Base-by-base conservation (phyloP, 2,888 invertebrate species). In the Hoplodrina blanda region DNA sequence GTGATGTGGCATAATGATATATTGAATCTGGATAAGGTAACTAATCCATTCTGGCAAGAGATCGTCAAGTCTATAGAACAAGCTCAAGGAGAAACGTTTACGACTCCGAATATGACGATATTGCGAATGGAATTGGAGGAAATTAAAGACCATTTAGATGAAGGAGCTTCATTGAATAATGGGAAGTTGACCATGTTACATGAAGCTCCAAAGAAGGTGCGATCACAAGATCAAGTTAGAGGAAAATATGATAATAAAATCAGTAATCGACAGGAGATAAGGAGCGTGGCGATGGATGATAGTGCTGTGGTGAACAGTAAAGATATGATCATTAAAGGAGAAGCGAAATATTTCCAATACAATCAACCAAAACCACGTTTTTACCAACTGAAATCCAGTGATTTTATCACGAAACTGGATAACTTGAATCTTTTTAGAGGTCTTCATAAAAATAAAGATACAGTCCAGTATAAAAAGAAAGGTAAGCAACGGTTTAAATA, bases 1-100 rank as follows among this genome's bases (percentile, higher is more conserved):
- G 57, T 91, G 4, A 83, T 88, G 73, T 91, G 91, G 91, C 85
- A 92, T 74, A 83, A 85, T 33, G 91, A 92, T 78, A 84, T 91
- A 55, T 63, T 92, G 11, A 83, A 88, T 20, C 59, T 83, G 4
- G 87, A 90, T 10, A 80, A 53, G 56, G 72, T 87, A 0, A 70
- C 85, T 0, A 81, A 62, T 25, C 61, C 85, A 0, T 11, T 66
- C 10, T 89, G 88, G 87, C 69, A 69, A 15, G 80, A 83, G 4
- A 78, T 88, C 20, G 52, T 88, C 1, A 83, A 83, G 4, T 66
- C 61, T 20, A 53, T 85, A 11, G 46, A 46, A 1, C 63, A 84
- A 2, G 20, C 72, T 17, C 62, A 78, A 1, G 62, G 7, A 0
- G 17, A 59, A 0, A 69, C 75, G 41, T 72, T 72, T 4, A 84